Evolutionary conservation across 1,140 invertebrate species (phyloP), one percentile per base, ranked within the genome.

Genomic region (Delia radicum): DNA sequence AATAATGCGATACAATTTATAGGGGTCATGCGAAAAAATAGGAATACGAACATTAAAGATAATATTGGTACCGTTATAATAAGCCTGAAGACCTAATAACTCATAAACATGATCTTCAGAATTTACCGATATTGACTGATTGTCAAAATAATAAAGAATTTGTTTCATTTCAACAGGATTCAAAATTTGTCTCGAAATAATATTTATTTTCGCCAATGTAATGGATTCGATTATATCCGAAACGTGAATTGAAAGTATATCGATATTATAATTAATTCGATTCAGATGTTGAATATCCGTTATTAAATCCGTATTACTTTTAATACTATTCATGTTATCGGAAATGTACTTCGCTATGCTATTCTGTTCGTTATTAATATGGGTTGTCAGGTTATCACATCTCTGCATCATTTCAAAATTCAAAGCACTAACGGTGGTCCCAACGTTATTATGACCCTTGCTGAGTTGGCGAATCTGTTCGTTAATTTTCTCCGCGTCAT

Each of bases 31-130:
- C 7, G 29, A 26, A 24, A 72, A 28, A 2, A 29, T 31, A 2
- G 75, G 75, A 10, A 76, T 72, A 4, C n/a, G 5, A 2, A 76
- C 61, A 24, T 71, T 71, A 28, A 76, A 72, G 5, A 76, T 76
- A 26, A 61, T 72, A 61, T 76, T 75, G 10, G 65, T 61, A 13
- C n/a, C 13, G 28, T 76, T 76, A 6, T 71, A 76, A 27, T 76
- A 76, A 7, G 75, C 75, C 33, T 76, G 63, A 3, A 72, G n/a
- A 2, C 61, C 27, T 31, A 76, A 31, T 0, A 72, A 4, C 29
- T 76, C 75, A 27, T 76, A 72, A 1, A 72, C 21, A 10, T 61
- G 33, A 28, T 72, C 65, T 0, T 61, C 37, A 0, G 69, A 61
- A 13, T 55, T 29, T 15, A 72, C 12, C 1, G 37, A n/a, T 10